Percentiles rank a stretch among this genome's conserved stretches.
Conservation (phyloP, 2,797 vertebrate species). For the Aplochiton taeniatus region DNA sequence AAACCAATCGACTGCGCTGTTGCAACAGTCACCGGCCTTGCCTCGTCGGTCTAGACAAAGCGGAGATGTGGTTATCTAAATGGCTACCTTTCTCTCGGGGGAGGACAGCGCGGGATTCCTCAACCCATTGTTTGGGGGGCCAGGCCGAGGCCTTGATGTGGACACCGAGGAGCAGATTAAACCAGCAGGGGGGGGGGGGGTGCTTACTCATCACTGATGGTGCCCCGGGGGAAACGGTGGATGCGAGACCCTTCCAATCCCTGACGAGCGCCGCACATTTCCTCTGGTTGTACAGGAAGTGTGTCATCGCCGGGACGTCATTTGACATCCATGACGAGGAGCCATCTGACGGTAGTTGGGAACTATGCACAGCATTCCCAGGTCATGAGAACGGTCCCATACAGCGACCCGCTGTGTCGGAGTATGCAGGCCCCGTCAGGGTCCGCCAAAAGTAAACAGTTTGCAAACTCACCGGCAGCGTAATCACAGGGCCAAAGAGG, state of each 20-base stretch:
- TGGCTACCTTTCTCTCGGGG: constrained; percentile 50
- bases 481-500: constrained; percentile 16
- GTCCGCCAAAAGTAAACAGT: constrained; percentile 31
- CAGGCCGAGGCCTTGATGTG: constrained; percentile 63
- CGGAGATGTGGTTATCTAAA: constrained; percentile 75
- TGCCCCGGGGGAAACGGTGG: constrained; percentile 61
- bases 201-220: constrained; percentile 56
- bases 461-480: constrained; percentile 30
- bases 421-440: constrained; percentile 15
- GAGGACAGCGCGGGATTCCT: constrained; percentile 64
- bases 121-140: constrained; percentile 63
- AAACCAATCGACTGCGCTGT: constrained; percentile 57
- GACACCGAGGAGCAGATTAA: constrained; percentile 67
- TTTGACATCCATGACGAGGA: neutral
- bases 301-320: constrained; percentile 14
- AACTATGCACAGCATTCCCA: neutral
- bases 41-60: constrained; percentile 66
- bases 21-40: constrained; percentile 43
- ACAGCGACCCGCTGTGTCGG: constrained; percentile 6
- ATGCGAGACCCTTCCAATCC: constrained; percentile 40
- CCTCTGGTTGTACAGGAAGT: constrained; percentile 50
- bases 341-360: neutral
- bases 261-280: constrained; percentile 50
- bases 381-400: neutral
- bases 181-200: constrained; percentile 56